Evolutionary conservation across 2,888 invertebrate genomes (phyloP), one percentile per base, ranked within the genome.

Genomic region (Drosophila macrospina): DNA sequence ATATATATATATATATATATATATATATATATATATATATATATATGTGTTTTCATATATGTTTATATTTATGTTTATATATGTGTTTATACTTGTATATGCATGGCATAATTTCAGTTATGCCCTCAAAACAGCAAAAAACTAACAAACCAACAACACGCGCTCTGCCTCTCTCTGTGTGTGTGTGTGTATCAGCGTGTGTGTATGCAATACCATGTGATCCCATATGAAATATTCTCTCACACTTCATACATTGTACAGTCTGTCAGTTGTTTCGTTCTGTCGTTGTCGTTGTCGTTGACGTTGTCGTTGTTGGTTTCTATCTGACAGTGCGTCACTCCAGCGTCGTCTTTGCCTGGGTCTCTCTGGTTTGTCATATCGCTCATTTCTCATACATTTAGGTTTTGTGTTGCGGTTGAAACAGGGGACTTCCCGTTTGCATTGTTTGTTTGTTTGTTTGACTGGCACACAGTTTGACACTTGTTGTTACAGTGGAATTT

Each of bases 21-120:
- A 7, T 16, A 28, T 37, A 36, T 51, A 15, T 13, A 5, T 15
- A 26, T n/a, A n/a, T n/a, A n/a, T n/a, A n/a, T n/a, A n/a, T n/a
- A n/a, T n/a, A n/a, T n/a, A n/a, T n/a, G n/a, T n/a, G n/a, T n/a
- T n/a, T n/a, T n/a, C n/a, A n/a, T n/a, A n/a, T n/a, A n/a, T n/a
- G n/a, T n/a, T n/a, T n/a, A n/a, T n/a, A n/a, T n/a, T n/a, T n/a
- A n/a, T n/a, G n/a, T n/a, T n/a, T n/a, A n/a, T n/a, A n/a, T n/a
- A n/a, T n/a, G n/a, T n/a, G n/a, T n/a, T n/a, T n/a, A n/a, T n/a
- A n/a, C n/a, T n/a, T n/a, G n/a, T 47, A 15, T 55, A 48, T 56
- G 56, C 26, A 48, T 69, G 69, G 36, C 74, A 64, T 54, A 78
- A 74, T 68, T 75, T 69, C 69, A 56, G 59, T 57, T 64, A 52